Percentiles rank a stretch among this genome's conserved stretches.
phyloP scores from a whole-genome alignment of 2,888 invertebrate genomes.

The Actias luna region DNA sequence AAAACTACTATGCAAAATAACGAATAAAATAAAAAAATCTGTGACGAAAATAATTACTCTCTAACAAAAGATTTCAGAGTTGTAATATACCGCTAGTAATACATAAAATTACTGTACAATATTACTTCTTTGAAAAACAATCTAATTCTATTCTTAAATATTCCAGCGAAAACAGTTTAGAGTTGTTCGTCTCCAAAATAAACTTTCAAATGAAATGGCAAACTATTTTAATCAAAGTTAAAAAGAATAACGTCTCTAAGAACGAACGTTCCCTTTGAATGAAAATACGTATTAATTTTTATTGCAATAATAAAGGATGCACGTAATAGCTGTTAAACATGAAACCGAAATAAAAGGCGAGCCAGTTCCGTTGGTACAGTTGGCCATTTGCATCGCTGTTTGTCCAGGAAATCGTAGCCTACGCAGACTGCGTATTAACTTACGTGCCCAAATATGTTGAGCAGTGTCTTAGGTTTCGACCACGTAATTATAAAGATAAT shows the following conservation, averaged over 20 bases:
- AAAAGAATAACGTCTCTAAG: constrained; percentile 10
- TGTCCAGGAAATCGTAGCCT: constrained; percentile 50
- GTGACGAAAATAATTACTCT: too few relatives aligned
- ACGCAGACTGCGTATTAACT: constrained; percentile 19
- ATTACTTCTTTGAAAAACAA: neutral
- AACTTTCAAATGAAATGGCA: neutral
- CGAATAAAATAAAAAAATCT: too few relatives aligned
- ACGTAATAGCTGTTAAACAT: constrained; percentile 29
- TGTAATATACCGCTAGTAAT: neutral
- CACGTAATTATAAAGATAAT: neutral
- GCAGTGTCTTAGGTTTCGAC: neutral
- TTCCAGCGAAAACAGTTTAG: neutral
- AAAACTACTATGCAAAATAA: too few relatives aligned
- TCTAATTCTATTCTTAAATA: neutral
- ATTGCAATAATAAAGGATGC: constrained; percentile 18
- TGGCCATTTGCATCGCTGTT: constrained; percentile 52
- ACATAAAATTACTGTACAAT: neutral
- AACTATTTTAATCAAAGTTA: constrained; percentile 11
- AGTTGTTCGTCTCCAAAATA: constrained; percentile 1
- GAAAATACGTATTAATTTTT: constrained; percentile 17
- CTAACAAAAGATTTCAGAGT: too few relatives aligned
- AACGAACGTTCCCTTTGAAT: constrained; percentile 11
- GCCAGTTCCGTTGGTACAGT: constrained; percentile 43
- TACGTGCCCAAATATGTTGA: constrained; percentile 5
- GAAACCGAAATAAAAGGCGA: constrained; percentile 44